Base-by-base conservation (phyloP, 2,797 vertebrate species). In the Sebastes jordani region DNA sequence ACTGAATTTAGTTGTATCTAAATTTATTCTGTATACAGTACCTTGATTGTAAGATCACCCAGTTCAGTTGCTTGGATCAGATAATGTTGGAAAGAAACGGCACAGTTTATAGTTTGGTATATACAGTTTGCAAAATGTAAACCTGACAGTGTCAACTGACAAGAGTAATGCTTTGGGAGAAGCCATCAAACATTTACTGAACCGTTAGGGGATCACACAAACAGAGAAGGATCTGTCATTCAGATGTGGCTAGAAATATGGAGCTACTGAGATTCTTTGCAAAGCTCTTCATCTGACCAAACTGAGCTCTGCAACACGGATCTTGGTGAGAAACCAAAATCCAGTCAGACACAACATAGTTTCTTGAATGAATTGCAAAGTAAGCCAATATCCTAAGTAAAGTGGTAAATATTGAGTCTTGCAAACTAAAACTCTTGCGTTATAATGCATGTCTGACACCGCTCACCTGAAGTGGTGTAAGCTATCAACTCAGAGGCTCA, bases 241-340 rank as follows among this genome's bases (percentile, higher is more conserved):
- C 29, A 42, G 20, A 74, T 56, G 52, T 72, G 54, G 23, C 36
- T 34, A 65, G 70, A 49, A 34, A 60, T 5, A 42, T 66, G 11
- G 18, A 65, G 66, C 16, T 7, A 6, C 46, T 0, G 13, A 42
- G 23, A 32, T 7, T 30, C 46, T 52, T 62, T 63, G 49, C 71
- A 58, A 71, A 67, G 60, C 54, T 74, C 11, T 60, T 74, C 30
- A 61, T 74, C 61, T 61, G 70, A 70, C 36, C 65, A 72, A 63
- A 59, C 62, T 55, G 25, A 74, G 70, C 71, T 16, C 23, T 13
- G 29, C 18, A 55, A 71, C 59, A 66, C 2, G 30, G 36, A 62
- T 30, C 36, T 52, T 75, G 22, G 34, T 80, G 25, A 29, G 32
- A 54, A 29, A 74, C 16, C 64, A 80, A 77, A 7, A 67, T 20